These are phyloP conservation scores for Caenorhabditis sp. DNA, from an alignment of 2,888 invertebrate genomes.

Conservation along the genomic window DNA sequence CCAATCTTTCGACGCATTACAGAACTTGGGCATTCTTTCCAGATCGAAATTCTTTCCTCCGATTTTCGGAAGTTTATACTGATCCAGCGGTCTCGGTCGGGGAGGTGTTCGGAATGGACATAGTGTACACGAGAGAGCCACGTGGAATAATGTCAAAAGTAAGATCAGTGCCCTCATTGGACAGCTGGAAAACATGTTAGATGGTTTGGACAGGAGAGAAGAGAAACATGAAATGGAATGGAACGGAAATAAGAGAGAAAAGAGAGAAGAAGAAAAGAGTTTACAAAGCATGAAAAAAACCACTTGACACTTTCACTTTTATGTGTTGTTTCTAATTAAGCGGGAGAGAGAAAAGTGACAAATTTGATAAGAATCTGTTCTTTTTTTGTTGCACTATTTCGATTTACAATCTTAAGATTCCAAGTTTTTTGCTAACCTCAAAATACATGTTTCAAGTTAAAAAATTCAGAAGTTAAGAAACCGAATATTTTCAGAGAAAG, in stretches of 20 bases:
- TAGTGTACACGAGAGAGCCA: slow-evolving; percentile 67
- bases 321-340: background rate
- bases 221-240: slow-evolving; percentile 4
- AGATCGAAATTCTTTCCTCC: slow-evolving; percentile 62
- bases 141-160: slow-evolving; percentile 16
- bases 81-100: slow-evolving; percentile 80
- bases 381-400: background rate
- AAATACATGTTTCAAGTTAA: too few relatives aligned
- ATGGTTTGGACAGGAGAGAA: background rate
- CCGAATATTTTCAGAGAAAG: background rate
- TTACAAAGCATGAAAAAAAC: slow-evolving; percentile 13
- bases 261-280: slow-evolving; percentile 6
- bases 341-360: slow-evolving; percentile 20
- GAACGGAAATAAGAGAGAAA: slow-evolving; percentile 13
- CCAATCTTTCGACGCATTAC: slow-evolving; percentile 63
- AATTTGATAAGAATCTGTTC: slow-evolving; percentile 43
- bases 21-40: slow-evolving; percentile 72
- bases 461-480: background rate
- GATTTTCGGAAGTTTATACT: slow-evolving; percentile 78
- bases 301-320: slow-evolving; percentile 37
- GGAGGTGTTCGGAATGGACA: slow-evolving; percentile 76
- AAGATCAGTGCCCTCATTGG: slow-evolving; percentile 26
- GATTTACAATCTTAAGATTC: background rate
- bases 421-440: too few relatives aligned
- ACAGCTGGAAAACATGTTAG: background rate